Conservation (phyloP, 2,113 vertebrate species). For the Bombycilla garrulus region DNA sequence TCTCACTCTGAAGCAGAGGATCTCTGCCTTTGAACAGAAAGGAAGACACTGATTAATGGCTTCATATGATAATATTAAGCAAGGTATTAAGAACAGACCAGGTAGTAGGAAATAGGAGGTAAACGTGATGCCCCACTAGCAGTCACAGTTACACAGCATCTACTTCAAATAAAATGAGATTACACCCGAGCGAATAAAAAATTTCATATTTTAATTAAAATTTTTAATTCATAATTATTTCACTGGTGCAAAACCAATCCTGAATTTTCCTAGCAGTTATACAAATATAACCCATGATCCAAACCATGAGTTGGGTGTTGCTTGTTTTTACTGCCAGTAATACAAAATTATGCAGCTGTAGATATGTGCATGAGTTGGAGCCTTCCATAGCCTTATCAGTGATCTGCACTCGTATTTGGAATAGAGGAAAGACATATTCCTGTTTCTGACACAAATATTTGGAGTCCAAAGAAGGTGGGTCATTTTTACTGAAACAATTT, state of each 20-base stretch:
- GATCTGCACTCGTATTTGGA: background rate
- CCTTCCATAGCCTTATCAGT: background rate
- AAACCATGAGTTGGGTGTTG: background rate
- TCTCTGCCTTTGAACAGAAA: background rate
- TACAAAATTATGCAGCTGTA: background rate
- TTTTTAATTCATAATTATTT: background rate
- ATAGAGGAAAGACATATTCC: background rate
- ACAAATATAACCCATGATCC: background rate
- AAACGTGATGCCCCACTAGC: background rate
- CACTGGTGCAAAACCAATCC: background rate
- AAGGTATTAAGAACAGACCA: background rate
- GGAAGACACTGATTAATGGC: background rate
- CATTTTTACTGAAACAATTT: background rate
- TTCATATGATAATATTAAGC: background rate
- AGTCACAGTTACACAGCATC: background rate
- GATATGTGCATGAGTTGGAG: background rate
- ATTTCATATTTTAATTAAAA: background rate
- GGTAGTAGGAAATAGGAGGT: background rate
- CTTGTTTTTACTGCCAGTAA: background rate
- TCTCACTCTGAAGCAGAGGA: background rate
- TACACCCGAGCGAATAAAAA: background rate
- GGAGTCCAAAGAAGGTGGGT: background rate
- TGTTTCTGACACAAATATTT: background rate
- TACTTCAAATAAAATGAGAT: background rate
- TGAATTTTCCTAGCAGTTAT: background rate